Evolutionary conservation across 2,113 vertebrate genomes (phyloP).

Genomic region (Nibea albiflora): DNA sequence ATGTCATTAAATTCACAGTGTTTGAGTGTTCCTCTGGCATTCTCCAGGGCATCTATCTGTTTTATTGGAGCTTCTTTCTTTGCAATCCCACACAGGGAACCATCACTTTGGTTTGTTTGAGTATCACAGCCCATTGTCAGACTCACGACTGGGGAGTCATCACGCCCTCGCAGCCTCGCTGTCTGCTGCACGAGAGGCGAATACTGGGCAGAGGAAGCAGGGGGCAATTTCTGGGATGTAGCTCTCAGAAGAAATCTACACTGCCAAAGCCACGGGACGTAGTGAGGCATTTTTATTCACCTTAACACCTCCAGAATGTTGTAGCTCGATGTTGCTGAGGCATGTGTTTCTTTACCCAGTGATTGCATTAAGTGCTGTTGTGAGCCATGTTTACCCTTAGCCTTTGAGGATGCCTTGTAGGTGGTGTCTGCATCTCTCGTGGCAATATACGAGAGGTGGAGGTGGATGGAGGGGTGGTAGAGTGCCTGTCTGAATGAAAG

Average conservation of each 20-base stretch:
- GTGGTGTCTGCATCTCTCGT: constrained; percentile 63
- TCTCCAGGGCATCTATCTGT: constrained; percentile 58
- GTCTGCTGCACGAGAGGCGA: constrained; percentile 41
- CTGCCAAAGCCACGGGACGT: constrained; percentile 32
- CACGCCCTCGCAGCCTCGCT: constrained; percentile 48
- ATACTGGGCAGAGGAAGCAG: constrained; percentile 14
- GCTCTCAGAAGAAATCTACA: constrained; percentile 52
- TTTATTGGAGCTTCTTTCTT: constrained; percentile 60
- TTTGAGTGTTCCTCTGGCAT: constrained; percentile 61
- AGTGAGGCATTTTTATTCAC: constrained; percentile 65
- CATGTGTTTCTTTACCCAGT: constrained; percentile 69
- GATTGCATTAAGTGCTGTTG: constrained; percentile 74
- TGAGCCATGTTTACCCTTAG: constrained; percentile 66
- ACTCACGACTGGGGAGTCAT: constrained; percentile 67
- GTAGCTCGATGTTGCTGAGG: constrained; percentile 70
- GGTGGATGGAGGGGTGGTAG: constrained; percentile 44
- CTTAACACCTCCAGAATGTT: constrained; percentile 57
- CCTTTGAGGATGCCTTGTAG: constrained; percentile 68
- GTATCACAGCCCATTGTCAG: constrained; percentile 66
- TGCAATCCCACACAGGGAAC: constrained; percentile 45
- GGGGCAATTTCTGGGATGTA: constrained; percentile 50
- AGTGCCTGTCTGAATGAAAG: constrained; percentile 76
- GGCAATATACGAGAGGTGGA: constrained; percentile 47
- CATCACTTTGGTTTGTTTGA: constrained; percentile 65
- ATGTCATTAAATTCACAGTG: constrained; percentile 69